These are phyloP conservation scores for Drosophila limbata DNA, from an alignment of 2,888 invertebrate species.

Conservation along the genomic window DNA sequence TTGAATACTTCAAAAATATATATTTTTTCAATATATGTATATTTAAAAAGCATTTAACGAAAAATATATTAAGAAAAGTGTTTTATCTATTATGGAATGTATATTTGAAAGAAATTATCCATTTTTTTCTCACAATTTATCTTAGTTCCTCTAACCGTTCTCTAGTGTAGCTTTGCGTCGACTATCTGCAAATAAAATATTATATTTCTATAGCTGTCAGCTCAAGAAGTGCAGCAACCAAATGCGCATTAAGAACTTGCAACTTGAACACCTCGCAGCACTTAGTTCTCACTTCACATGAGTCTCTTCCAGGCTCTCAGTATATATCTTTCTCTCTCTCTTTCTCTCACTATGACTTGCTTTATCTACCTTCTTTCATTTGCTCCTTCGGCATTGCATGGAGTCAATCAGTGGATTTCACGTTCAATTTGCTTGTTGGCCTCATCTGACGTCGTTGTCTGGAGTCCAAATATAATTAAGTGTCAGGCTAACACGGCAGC, in stretches of 20 bases:
- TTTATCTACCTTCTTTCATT: neutral
- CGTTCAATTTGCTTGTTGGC: slow-evolving; percentile 73
- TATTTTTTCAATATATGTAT: too few relatives aligned
- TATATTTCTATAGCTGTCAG: slow-evolving; percentile 1
- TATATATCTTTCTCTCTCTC: neutral
- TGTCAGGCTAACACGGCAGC: slow-evolving; percentile 51
- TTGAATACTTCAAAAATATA: too few relatives aligned
- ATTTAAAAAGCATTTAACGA: too few relatives aligned
- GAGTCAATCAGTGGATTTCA: slow-evolving; percentile 71
- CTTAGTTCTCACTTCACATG: slow-evolving; percentile 35
- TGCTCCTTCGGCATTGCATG: slow-evolving; percentile 1
- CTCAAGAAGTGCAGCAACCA: slow-evolving; percentile 34
- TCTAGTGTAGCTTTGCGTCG: slow-evolving; percentile 3
- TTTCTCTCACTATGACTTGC: neutral
- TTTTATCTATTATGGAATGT: too few relatives aligned
- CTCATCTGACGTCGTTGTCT: slow-evolving; percentile 57
- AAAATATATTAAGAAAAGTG: too few relatives aligned
- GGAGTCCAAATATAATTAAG: slow-evolving; percentile 71
- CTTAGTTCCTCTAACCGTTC: neutral
- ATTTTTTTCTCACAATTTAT: neutral
- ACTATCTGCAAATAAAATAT: neutral
- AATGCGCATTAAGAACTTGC: slow-evolving; percentile 41
- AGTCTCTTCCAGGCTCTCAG: neutral
- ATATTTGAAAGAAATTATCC: too few relatives aligned
- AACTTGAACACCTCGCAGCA: slow-evolving; percentile 47